Evolutionary conservation across 2,888 invertebrate genomes (phyloP), one percentile per base, ranked within the genome.

Genomic region (Mystacides longicornis): DNA sequence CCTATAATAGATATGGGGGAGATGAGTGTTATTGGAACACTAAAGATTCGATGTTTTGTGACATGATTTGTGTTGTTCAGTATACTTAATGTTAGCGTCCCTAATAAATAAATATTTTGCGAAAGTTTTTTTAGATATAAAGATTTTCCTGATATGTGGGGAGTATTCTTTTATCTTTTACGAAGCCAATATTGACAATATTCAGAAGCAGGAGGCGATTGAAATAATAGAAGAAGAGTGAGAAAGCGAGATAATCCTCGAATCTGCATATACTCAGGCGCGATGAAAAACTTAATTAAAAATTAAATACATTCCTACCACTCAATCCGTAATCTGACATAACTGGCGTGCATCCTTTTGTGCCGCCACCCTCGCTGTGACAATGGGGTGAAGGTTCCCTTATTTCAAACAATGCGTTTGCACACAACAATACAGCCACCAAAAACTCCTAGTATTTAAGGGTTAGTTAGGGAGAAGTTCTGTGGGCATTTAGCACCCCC

Each of bases 401-500:
- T 43, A 50, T 54, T 42, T 43, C 56, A 52, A 60, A 60, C 57
- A 60, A 60, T 57, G 52, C 56, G 18, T 18, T 42, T 47, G 51
- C 57, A 53, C 57, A 54, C 59, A 55, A 58, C 58, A 58, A 58
- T 58, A 53, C 57, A 60, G 60, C 55, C 60, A 57, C 60, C 60
- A 57, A 56, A 54, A 57, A 56, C 54, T 49, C 52, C 61, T 58
- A 57, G 52, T 57, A 57, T 59, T 61, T 61, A 59, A 61, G 59
- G 61, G 61, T 61, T 61, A 61, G 57, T 57, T 59, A 59, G 57
- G 54, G 56, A 57, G 56, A 56, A 55, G 49, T 49, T 59, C 56
- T 56, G 56, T 59, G 59, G 59, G 59, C 53, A 56, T 59, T 59
- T 59, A 56, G 56, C 61, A 57, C 59, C 61, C 60, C 61, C 50